Percentiles rank a stretch among this genome's conserved stretches.
These are phyloP conservation scores for Drosophila tsacasi DNA, from an alignment of 1,140 invertebrate genomes.

Conservation along the genomic window DNA sequence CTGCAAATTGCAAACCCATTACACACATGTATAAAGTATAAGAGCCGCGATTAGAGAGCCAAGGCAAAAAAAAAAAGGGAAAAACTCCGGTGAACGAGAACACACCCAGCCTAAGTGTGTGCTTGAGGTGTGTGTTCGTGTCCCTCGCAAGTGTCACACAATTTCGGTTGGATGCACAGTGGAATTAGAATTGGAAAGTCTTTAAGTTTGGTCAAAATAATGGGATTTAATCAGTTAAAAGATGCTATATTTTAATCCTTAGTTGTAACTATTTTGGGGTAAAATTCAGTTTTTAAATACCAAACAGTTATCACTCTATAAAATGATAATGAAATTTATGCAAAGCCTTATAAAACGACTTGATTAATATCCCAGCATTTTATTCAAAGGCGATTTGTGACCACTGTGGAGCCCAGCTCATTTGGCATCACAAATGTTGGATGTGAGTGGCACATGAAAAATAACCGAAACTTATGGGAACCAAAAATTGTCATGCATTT, in stretches of 20 bases:
- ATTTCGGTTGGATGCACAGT: conserved; percentile 40
- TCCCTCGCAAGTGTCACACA: conserved; percentile 63
- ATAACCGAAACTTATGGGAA: conserved; percentile 22
- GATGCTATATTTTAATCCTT: background rate
- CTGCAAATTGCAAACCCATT: conserved; percentile 70
- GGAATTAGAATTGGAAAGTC: background rate
- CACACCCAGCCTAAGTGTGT: conserved; percentile 54
- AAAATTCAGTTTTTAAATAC: background rate
- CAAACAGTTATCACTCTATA: background rate
- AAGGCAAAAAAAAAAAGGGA: conserved; percentile 45
- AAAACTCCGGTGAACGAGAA: conserved; percentile 38
- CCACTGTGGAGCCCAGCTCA: conserved; percentile 27
- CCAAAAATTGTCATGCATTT: conserved; percentile 65
- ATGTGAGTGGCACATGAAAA: conserved; percentile 24
- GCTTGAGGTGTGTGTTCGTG: conserved; percentile 25
- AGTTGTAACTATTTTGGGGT: background rate
- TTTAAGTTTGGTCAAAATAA: background rate
- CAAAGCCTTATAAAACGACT: conserved; percentile 2
- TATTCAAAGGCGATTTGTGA: conserved; percentile 2
- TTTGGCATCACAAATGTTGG: conserved; percentile 38
- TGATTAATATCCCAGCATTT: conserved; percentile 16
- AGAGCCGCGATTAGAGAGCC: conserved; percentile 64
- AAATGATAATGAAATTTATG: background rate
- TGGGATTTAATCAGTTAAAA: background rate
- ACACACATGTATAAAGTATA: conserved; percentile 57